phyloP scores from a whole-genome alignment of 1,140 invertebrate genomes.

The Epicauta chinensis region DNA sequence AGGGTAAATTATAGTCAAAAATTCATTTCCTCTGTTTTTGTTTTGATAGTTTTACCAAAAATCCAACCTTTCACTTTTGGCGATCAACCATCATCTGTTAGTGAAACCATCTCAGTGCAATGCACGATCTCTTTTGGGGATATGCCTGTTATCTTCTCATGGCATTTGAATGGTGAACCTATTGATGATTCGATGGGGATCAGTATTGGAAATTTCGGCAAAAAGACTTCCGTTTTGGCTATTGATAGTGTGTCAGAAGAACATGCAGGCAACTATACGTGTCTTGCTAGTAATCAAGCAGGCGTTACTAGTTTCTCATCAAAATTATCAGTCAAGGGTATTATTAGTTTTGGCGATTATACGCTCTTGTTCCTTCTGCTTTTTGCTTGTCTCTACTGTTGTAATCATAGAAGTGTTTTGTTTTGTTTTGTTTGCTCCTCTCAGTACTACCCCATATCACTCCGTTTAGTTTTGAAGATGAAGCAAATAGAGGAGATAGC shows the following conservation, averaged over 20 bases:
- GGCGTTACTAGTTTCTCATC: background rate
- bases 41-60: conserved; percentile 45
- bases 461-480: conserved; percentile 52
- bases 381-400: background rate
- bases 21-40: conserved; percentile 16
- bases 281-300: conserved; percentile 66
- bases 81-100: conserved; percentile 46
- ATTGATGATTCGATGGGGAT: conserved; percentile 15
- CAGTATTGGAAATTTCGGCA: conserved; percentile 49
- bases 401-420: background rate
- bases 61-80: conserved; percentile 53
- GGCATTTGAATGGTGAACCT: conserved; percentile 43
- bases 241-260: conserved; percentile 49
- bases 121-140: conserved; percentile 30
- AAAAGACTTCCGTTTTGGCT: conserved; percentile 55
- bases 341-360: background rate
- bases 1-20: conserved; percentile 50
- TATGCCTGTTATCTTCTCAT: conserved; percentile 36
- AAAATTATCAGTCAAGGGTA: background rate
- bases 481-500: conserved; percentile 52
- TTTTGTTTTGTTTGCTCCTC: conserved; percentile 1
- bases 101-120: conserved; percentile 35
- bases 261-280: conserved; percentile 71
- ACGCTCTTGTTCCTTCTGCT: background rate
- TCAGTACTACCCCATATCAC: conserved; percentile 59